Base-by-base conservation (phyloP, 2,797 vertebrate species). In the Tenualosa ilisha region DNA sequence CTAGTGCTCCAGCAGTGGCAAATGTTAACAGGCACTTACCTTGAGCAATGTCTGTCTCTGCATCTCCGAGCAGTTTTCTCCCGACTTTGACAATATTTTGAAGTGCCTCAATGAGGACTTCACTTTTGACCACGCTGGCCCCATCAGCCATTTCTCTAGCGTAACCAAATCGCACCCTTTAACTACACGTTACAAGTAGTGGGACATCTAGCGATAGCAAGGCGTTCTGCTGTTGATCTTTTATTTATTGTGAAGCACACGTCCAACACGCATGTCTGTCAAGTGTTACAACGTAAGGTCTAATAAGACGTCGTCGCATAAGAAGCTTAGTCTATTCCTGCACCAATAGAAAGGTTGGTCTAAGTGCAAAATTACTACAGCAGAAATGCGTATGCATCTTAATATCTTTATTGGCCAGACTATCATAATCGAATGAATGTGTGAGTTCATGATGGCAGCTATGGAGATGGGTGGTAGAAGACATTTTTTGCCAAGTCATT, bases 111-210 rank as follows among this genome's bases (percentile, higher is more conserved):
- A 83, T 31, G 31, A 88, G 85, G 50, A 31, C 22, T 43, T 79
- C 72, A 43, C 72, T 20, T 46, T 46, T 22, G 72, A 46, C 85
- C 3, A 83, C 90, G 0, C 26, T 3, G 85, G 40, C 87, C 0
- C 65, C 89, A 13, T 89, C 91, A 0, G 89, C 91, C 93, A 93
- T 93, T 43, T 0, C 50, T 79, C 5, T 43, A 3, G 12, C 0
- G 40, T 46, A 0, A 4, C 15, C 5, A 17, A 40, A 4, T 43
- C 37, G 5, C 17, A 51, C 50, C 11, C 50, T 0, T 40, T 1
- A 13, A 79, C 72, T 40, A 79, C 17, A 46, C 37, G 40, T 43
- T 3, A 79, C 40, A 20, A 43, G 15, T 79, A 46, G 72, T 79
- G 72, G 37, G 72, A 79, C 72, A 79, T 79, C 72, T 79, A 79